Evolutionary conservation across 1,140 invertebrate species (phyloP).

Genomic region (Venturia canescens): DNA sequence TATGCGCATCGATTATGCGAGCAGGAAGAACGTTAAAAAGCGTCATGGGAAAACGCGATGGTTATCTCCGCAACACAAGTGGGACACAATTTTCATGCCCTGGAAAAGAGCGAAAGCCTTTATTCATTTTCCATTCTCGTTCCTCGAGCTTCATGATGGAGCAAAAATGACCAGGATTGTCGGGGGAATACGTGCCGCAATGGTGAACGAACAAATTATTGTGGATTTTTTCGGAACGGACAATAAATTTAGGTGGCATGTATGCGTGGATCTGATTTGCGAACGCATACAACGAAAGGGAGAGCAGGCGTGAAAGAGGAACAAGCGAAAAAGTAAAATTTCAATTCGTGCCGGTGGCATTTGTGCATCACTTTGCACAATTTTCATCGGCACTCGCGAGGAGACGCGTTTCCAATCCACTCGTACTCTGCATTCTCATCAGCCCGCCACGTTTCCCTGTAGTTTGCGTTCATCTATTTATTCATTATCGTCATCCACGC

Average conservation of each 20-base stretch:
- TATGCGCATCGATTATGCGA: background rate
- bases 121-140: background rate
- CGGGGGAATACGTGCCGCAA: conserved; percentile 17
- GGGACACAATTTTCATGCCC: background rate
- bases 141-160: conserved; percentile 1
- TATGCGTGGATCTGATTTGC: too few relatives aligned
- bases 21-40: background rate
- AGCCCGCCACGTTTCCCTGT: background rate
- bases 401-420: conserved; percentile 1
- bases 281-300: background rate
- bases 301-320: background rate
- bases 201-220: conserved; percentile 10
- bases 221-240: conserved; percentile 32
- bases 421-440: background rate
- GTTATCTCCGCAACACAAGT: background rate
- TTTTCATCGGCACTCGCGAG: background rate
- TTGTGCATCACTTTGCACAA: conserved; percentile 11
- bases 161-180: conserved; percentile 17
- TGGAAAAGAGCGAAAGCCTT: background rate
- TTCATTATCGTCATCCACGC: conserved; percentile 29
- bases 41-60: background rate
- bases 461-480: conserved; percentile 20
- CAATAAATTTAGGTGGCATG: background rate
- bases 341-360: conserved; percentile 30
- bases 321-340: background rate